These are phyloP conservation scores for Cyprinodon diabolis DNA, from an alignment of 2,797 vertebrate genomes.

Conservation along the genomic window DNA sequence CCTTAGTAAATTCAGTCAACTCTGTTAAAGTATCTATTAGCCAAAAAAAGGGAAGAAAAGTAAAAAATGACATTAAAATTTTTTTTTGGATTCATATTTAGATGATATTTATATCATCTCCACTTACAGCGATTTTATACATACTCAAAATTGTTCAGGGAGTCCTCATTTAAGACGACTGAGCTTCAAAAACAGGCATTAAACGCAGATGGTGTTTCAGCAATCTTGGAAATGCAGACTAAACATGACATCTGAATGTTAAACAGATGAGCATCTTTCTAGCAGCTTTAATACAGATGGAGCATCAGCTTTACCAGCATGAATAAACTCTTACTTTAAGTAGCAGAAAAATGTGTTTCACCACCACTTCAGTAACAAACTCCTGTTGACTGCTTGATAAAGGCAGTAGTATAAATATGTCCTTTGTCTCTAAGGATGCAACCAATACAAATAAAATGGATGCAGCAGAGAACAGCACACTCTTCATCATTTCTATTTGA, in stretches of 20 bases:
- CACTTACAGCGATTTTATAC: slow-evolving; percentile 26
- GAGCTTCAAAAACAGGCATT: slow-evolving; percentile 34
- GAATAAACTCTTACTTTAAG: slow-evolving; percentile 31
- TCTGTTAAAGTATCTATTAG: not conserved
- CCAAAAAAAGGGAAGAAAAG: not conserved
- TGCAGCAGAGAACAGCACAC: slow-evolving; percentile 4
- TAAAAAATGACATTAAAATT: not conserved
- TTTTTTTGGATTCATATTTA: no score
- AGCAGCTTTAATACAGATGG: slow-evolving; percentile 55
- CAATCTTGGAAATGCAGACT: slow-evolving; percentile 53
- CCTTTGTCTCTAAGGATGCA: not conserved
- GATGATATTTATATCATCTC: slow-evolving; percentile 22
- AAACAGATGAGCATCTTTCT: slow-evolving; percentile 51
- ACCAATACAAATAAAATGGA: not conserved
- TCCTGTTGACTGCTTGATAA: slow-evolving; percentile 8
- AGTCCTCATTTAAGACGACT: slow-evolving; percentile 41
- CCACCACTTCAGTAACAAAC: slow-evolving; percentile 11
- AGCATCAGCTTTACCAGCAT: slow-evolving; percentile 29
- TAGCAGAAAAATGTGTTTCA: slow-evolving; percentile 21
- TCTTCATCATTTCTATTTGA: slow-evolving; percentile 30
- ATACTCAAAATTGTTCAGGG: slow-evolving; percentile 49
- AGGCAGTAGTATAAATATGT: slow-evolving; percentile 24
- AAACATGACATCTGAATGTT: slow-evolving; percentile 55
- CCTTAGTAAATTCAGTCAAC: no score
- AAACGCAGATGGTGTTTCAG: slow-evolving; percentile 60